Conservation (phyloP, 1,140 invertebrate species). For the Listronotus oregonensis region DNA sequence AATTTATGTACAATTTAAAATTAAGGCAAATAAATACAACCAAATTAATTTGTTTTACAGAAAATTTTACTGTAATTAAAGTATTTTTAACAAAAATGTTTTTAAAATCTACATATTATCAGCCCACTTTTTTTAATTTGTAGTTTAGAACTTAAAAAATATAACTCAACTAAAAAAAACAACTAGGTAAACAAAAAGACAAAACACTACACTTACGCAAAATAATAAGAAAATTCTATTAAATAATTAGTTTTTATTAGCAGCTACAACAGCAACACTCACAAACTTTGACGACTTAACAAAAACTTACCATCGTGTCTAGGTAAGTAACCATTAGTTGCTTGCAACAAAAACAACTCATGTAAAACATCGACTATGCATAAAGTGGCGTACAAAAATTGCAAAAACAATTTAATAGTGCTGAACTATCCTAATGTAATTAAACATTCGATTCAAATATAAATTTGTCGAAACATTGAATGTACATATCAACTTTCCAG, state of each 20-base stretch:
- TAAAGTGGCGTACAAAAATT: neutral
- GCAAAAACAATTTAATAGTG: constrained; percentile 2
- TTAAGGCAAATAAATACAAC: no score
- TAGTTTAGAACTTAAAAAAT: no score
- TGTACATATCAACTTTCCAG: no score
- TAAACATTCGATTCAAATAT: no score
- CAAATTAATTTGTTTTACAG: no score
- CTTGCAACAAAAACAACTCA: constrained; percentile 44
- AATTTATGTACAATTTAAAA: no score
- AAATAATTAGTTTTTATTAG: neutral
- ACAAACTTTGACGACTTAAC: neutral
- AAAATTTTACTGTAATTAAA: no score
- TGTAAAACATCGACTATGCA: constrained; percentile 3
- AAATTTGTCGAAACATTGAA: no score
- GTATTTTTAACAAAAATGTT: no score
- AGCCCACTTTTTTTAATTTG: no score
- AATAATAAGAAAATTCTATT: constrained; percentile 8
- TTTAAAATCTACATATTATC: no score
- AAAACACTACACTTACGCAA: neutral
- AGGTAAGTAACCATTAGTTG: constrained; percentile 50
- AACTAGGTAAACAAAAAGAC: neutral
- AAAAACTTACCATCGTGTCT: constrained; percentile 43
- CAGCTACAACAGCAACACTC: constrained; percentile 16
- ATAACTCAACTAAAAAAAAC: neutral
- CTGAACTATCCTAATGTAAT: neutral